Conservation (phyloP, 2,113 vertebrate species). For the Pyxicephalus adspersus region DNA sequence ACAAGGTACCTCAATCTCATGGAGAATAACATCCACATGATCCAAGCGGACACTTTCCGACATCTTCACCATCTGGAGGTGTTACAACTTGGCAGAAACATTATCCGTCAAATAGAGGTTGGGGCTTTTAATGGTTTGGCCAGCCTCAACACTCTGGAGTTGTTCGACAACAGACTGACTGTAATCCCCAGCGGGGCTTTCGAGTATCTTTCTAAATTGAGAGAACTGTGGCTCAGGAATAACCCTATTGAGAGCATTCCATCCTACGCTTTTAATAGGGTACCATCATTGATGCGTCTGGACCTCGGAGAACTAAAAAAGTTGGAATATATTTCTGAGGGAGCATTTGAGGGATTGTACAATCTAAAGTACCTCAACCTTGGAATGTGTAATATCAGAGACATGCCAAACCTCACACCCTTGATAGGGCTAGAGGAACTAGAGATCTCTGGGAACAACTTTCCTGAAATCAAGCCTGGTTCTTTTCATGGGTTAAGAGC, state of each 20-base stretch:
- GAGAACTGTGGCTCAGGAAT: constrained; percentile 96
- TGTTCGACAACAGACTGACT: constrained; percentile 97
- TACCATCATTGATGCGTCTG: constrained; percentile 94
- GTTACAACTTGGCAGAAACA: constrained; percentile 92
- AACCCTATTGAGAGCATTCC: constrained; percentile 98
- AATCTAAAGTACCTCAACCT: constrained; percentile 98
- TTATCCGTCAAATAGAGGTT: constrained; percentile 97
- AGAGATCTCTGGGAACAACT: constrained; percentile 96
- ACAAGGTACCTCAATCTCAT: constrained; percentile 96
- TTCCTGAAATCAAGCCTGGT: constrained; percentile 88
- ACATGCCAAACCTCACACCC: constrained; percentile 91
- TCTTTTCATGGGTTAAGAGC: constrained; percentile 91
- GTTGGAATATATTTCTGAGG: constrained; percentile 96
- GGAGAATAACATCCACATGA: constrained; percentile 97
- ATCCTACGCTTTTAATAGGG: constrained; percentile 95
- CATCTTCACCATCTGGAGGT: constrained; percentile 96
- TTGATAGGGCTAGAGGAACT: constrained; percentile 92
- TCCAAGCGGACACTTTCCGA: constrained; percentile 95
- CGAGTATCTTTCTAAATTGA: constrained; percentile 95
- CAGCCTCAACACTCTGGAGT: constrained; percentile 96
- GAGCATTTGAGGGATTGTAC: constrained; percentile 92
- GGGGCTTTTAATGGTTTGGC: constrained; percentile 96
- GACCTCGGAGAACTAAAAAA: constrained; percentile 95
- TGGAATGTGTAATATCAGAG: constrained; percentile 94
- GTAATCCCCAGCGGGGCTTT: constrained; percentile 98